Base-by-base conservation (phyloP, 2,797 vertebrate species). In the Botia kubotai region DNA sequence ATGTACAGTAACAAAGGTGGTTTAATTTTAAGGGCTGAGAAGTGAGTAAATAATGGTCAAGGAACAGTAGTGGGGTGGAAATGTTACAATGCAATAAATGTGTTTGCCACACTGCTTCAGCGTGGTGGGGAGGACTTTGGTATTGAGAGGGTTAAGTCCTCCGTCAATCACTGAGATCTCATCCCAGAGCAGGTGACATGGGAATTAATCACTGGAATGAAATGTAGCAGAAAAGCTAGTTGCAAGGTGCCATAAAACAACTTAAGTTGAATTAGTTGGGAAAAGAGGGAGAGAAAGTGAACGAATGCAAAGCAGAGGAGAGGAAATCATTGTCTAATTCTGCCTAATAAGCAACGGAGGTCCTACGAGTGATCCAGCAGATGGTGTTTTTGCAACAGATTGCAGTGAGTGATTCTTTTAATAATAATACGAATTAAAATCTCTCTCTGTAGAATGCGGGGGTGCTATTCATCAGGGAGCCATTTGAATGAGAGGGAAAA, bases 381-480 rank as follows among this genome's bases (percentile, higher is more conserved):
- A 88, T 89, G 89, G 88, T 89, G 89, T 89, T 90, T 89, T 89
- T 89, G 88, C 86, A 89, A 88, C 89, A 89, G 87, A 89, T 89
- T 90, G 89, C 87, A 84, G 85, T 88, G 88, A 90, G 86, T 89
- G 88, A 89, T 90, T 90, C 85, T 87, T 89, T 90, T 89, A 89
- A 90, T 90, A 89, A 90, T 90, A 90, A 90, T 90, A 87, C 74
- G 88, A 90, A 89, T 90, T 90, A 88, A 90, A 90, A 87, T 87
- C 85, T 89, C 89, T 85, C 88, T 87, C 86, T 86, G 80, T 85
- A 87, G 86, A 83, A 87, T 75, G 78, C 81, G 79, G 82, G 79
- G 78, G 75, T 75, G 77, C 71, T 82, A 77, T 86, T 87, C 88
- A 87, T 86, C 69, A 48, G 87, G 89, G 88, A 90, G 84, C 77